These are phyloP conservation scores for Bambusicola thoracicus DNA, from an alignment of 2,113 vertebrate genomes.

Conservation along the genomic window DNA sequence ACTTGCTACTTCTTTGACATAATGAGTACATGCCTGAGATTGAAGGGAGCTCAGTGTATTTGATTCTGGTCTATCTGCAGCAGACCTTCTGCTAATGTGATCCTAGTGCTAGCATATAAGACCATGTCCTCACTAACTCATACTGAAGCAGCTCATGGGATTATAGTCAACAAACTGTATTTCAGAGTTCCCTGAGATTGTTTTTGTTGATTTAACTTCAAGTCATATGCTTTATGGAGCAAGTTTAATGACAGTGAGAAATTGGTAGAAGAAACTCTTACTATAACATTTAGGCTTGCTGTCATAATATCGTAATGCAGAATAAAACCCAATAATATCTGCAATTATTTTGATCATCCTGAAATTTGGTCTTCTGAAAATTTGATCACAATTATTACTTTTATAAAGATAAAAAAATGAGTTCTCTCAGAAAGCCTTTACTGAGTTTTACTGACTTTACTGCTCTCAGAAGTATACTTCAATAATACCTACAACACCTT, in stretches of 20 bases:
- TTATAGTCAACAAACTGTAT: fast-evolving
- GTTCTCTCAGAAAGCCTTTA: neutral
- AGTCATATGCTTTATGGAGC: neutral
- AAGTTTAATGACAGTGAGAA: neutral
- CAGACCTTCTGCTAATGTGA: neutral
- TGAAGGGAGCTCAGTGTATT: neutral
- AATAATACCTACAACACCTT: neutral
- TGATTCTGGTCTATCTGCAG: neutral
- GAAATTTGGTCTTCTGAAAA: neutral
- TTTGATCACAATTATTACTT: neutral
- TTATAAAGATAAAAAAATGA: neutral
- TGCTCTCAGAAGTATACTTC: neutral
- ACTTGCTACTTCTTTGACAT: neutral
- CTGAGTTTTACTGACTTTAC: neutral
- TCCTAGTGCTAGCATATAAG: neutral
- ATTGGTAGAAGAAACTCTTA: neutral
- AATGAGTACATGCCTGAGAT: neutral
- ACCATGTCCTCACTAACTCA: neutral
- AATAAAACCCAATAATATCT: neutral
- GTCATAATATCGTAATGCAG: neutral
- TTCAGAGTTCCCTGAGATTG: neutral
- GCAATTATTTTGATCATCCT: neutral
- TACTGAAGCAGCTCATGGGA: neutral
- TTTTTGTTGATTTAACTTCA: neutral
- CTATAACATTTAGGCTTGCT: neutral